These are phyloP conservation scores for Brachypodius melanocephalos DNA, from an alignment of 2,113 vertebrate genomes.

Conservation along the genomic window DNA sequence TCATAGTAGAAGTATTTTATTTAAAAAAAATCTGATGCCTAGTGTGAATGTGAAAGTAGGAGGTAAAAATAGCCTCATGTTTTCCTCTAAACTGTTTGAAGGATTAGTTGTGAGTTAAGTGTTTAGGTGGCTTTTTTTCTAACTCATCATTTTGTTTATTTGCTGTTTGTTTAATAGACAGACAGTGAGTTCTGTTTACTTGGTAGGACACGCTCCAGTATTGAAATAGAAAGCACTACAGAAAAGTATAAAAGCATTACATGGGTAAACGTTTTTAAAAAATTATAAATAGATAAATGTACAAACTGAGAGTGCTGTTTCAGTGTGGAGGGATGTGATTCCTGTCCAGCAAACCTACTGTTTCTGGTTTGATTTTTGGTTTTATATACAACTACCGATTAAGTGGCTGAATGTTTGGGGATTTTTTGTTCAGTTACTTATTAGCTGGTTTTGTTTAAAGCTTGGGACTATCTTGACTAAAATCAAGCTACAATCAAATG, in stretches of 20 bases:
- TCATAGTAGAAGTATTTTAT: not conserved
- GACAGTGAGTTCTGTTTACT: not conserved
- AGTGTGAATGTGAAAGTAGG: not conserved
- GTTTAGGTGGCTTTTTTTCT: not conserved
- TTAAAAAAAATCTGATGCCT: not conserved
- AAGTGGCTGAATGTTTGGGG: not conserved
- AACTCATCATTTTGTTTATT: not conserved
- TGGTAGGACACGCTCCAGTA: not conserved
- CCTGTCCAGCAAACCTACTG: not conserved
- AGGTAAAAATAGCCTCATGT: not conserved
- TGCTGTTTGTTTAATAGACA: not conserved
- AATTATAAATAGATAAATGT: not conserved
- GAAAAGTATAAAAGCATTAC: not conserved
- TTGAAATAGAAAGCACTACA: not conserved
- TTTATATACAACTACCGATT: not conserved
- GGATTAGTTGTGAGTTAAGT: not conserved
- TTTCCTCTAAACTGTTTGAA: not conserved
- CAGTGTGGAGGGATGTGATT: not conserved
- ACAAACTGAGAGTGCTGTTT: not conserved
- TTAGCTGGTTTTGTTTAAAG: not conserved
- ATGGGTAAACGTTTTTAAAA: not conserved
- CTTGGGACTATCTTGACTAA: not conserved
- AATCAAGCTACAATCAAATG: not conserved
- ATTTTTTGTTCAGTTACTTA: not conserved
- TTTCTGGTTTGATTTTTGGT: not conserved